Percentiles rank a stretch among this genome's conserved stretches.
Conservation (phyloP, 2,888 invertebrate species). For the Pristionchus entomophagus region DNA sequence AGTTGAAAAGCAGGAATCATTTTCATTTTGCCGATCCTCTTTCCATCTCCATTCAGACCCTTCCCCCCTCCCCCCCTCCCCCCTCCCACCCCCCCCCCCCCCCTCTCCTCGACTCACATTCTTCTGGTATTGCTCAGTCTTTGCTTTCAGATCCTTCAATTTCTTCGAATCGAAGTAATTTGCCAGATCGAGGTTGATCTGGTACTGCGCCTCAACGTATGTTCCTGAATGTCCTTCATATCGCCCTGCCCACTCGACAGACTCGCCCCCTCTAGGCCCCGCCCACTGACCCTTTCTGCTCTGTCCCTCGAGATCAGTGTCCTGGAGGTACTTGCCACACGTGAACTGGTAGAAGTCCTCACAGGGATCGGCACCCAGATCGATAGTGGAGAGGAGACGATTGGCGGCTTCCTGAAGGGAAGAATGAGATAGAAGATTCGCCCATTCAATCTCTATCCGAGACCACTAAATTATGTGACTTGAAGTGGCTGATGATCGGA, state of each 20-base stretch:
- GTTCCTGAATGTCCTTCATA: background rate
- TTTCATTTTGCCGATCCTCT: too few relatives aligned
- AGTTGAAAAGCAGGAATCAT: background rate
- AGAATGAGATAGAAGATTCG: background rate
- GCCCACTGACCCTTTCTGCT: constrained; percentile 35
- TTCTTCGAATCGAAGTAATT: constrained; percentile 16
- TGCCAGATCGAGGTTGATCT: constrained; percentile 38
- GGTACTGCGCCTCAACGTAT: constrained; percentile 43
- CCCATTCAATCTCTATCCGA: background rate
- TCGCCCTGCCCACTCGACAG: background rate
- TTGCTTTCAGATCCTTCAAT: background rate
- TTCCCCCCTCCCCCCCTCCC: too few relatives aligned
- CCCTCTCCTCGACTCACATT: background rate
- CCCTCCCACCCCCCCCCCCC: too few relatives aligned
- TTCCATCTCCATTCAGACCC: too few relatives aligned
- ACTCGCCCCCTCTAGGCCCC: background rate
- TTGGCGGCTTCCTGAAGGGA: constrained; percentile 38
- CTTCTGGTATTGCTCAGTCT: constrained; percentile 6
- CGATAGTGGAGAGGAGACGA: constrained; percentile 35
- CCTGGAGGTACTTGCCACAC: constrained; percentile 55
- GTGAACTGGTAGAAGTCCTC: constrained; percentile 55
- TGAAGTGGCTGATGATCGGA: too few relatives aligned
- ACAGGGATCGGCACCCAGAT: constrained; percentile 46
- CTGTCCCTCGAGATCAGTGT: constrained; percentile 40
- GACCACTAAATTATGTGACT: background rate